A percentile compares a stretch with the other conserved stretches of the same genome.
These are phyloP conservation scores for Macrochelys suwanniensis DNA, from an alignment of 2,797 vertebrate genomes.

Conservation along the genomic window DNA sequence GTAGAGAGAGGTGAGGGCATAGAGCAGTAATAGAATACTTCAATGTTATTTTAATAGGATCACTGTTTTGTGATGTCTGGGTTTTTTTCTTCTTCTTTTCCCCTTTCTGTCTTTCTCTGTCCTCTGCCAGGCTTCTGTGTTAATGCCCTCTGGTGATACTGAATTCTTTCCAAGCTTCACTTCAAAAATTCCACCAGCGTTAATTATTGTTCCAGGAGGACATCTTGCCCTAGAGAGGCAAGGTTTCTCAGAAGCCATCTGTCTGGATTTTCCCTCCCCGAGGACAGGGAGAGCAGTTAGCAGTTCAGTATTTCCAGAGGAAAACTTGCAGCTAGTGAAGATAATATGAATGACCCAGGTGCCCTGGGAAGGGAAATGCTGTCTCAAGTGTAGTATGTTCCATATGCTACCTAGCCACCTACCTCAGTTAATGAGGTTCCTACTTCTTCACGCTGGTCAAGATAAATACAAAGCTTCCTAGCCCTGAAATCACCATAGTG, in stretches of 20 bases:
- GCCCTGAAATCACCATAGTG: slow-evolving; percentile 47
- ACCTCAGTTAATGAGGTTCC: slow-evolving; percentile 53
- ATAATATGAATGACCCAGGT: slow-evolving; percentile 55
- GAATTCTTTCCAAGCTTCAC: slow-evolving; percentile 57
- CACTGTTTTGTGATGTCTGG: slow-evolving; percentile 48
- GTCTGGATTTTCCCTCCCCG: slow-evolving; percentile 42
- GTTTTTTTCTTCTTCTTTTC: slow-evolving; percentile 4
- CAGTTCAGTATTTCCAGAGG: slow-evolving; percentile 56
- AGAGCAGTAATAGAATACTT: slow-evolving; percentile 73
- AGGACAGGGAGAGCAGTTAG: slow-evolving; percentile 48
- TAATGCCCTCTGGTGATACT: slow-evolving; percentile 68
- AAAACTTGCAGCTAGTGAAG: slow-evolving; percentile 10
- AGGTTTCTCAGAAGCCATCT: slow-evolving; percentile 67
- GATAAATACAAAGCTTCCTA: slow-evolving; percentile 65
- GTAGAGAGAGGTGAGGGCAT: slow-evolving; percentile 51
- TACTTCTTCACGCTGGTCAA: slow-evolving; percentile 50
- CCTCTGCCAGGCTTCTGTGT: slow-evolving; percentile 56
- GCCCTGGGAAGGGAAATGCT: slow-evolving; percentile 54
- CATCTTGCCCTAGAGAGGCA: slow-evolving; percentile 46
- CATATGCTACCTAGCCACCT: slow-evolving; percentile 55
- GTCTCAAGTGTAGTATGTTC: not conserved
- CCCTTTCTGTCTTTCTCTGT: slow-evolving; percentile 57
- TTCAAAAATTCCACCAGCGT: slow-evolving; percentile 10
- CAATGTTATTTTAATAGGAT: slow-evolving; percentile 74
- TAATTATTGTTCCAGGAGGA: slow-evolving; percentile 58